phyloP scores from a whole-genome alignment of 2,797 vertebrate species.

The Helicolenus hilgendorfi region DNA sequence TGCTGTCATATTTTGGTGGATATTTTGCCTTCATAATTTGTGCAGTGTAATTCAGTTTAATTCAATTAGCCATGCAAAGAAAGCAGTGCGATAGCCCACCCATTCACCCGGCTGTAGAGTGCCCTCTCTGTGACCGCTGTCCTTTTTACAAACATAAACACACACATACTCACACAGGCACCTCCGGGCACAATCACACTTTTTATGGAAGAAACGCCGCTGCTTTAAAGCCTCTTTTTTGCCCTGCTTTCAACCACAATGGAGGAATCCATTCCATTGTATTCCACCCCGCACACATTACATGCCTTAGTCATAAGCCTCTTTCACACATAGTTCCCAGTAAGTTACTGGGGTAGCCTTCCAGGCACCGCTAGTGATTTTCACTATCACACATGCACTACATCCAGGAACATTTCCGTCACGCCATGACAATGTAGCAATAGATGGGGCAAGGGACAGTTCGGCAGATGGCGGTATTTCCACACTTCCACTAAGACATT shows the following conservation, averaged over 20 bases:
- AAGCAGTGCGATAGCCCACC: neutral
- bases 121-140: conserved; percentile 32
- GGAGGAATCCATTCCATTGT: neutral
- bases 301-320: neutral
- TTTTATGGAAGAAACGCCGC: conserved; percentile 11
- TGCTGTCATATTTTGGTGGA: neutral
- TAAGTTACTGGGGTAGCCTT: neutral
- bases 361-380: neutral
- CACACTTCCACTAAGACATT: neutral
- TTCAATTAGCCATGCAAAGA: neutral
- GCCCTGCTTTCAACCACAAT: neutral
- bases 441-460: neutral
- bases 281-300: neutral
- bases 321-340: neutral
- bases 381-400: neutral
- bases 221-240: neutral
- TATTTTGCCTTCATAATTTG: neutral
- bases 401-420: neutral
- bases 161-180: neutral
- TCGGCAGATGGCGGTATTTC: neutral
- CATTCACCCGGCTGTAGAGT: neutral
- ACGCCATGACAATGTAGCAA: neutral
- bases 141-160: neutral
- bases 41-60: neutral
- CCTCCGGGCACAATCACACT: conserved; percentile 25